phyloP scores from a whole-genome alignment of 2,113 vertebrate species.

The Barbus barbus region DNA sequence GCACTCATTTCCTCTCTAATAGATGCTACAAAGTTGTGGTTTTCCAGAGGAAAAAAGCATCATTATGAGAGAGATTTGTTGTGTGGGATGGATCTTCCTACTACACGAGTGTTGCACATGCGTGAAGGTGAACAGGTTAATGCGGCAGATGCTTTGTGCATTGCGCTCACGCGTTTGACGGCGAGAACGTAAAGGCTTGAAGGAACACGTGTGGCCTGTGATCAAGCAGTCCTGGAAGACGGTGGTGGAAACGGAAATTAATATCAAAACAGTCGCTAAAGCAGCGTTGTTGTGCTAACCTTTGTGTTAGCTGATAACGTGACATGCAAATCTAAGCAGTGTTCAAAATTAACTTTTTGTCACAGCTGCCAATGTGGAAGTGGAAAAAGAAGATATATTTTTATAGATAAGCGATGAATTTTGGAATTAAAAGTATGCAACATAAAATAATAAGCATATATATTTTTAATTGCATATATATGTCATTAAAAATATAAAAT shows the following conservation, averaged over 20 bases:
- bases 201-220: background rate
- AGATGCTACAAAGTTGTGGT: slow-evolving; percentile 43
- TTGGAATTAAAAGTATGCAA: background rate
- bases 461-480: too few species aligned
- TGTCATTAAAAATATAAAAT: too few species aligned
- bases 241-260: too few species aligned
- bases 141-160: slow-evolving; percentile 48
- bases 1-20: slow-evolving; percentile 40
- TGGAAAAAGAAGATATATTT: too few species aligned
- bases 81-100: slow-evolving; percentile 50
- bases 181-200: background rate
- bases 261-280: background rate
- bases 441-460: too few species aligned
- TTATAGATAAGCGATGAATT: background rate
- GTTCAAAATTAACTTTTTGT: background rate
- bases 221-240: background rate
- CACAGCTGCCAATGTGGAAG: background rate
- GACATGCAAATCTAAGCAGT: background rate
- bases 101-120: slow-evolving; percentile 45
- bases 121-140: slow-evolving; percentile 53
- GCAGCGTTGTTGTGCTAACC: background rate
- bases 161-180: slow-evolving; percentile 1
- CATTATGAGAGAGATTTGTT: slow-evolving; percentile 49
- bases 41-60: slow-evolving; percentile 38
- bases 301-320: background rate